Evolutionary conservation across 1,140 invertebrate genomes (phyloP), one percentile per base, ranked within the genome.

Genomic region (Aricia agestis): DNA sequence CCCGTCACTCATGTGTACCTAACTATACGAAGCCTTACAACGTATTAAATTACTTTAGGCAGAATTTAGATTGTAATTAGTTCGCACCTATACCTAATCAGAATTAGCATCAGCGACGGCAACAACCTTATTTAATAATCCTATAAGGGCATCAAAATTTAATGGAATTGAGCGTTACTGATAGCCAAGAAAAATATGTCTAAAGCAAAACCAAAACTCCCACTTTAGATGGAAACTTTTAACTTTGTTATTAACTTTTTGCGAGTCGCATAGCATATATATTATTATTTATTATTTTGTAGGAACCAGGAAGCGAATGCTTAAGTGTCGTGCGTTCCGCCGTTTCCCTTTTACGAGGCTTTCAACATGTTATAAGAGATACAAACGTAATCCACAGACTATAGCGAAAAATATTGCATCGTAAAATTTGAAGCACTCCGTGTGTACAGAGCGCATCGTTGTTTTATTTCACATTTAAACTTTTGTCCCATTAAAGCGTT

Each of bases 391-490:
- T 63, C 17, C 59, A 63, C 59, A 63, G 59, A 13, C 45, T 52
- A 63, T 63, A 25, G 59, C 59, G 58, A 63, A 63, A 74, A 74
- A 74, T 65, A 65, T 74, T 74, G 67, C 71, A 72, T 74, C 70
- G 71, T 74, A 74, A 74, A 74, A 74, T 63, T 74, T 69, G 69
- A 74, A 74, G 52, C 69, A 68, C 17, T 57, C 67, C 73, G 63
- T 72, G 67, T 71, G 63, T 70, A 63, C 68, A 59, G 63, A 42
- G 63, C 42, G 68, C 58, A 59, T 19, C 68, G 59, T 45, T 76
- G 77, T 79, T 81, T 83, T 82, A 82, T 83, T 84, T 82, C 80
- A 75, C 79, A 79, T 85, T 82, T 81, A 83, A 87, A 86, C 80
- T 80, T 71, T 82, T 82, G 79, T 82, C 81, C 81, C 76, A 81